These are phyloP conservation scores for Gallinago solitaria DNA, from an alignment of 2,797 vertebrate species.

Conservation along the genomic window DNA sequence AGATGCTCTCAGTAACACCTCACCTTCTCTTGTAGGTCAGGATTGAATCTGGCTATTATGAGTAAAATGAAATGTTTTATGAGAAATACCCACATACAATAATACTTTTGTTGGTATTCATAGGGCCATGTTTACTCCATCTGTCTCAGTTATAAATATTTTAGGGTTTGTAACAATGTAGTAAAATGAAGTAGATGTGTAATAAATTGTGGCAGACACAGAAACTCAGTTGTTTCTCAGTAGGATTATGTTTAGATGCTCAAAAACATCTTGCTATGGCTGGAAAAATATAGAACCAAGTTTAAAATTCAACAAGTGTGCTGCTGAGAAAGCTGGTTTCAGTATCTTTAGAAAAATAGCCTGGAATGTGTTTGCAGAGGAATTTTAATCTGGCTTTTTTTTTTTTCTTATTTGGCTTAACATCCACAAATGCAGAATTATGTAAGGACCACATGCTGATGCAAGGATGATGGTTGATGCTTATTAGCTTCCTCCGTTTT, in stretches of 20 bases:
- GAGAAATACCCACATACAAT: not conserved
- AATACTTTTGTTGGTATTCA: conserved; percentile 24
- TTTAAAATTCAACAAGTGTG: not conserved
- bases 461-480: not conserved
- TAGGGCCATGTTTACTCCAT: not conserved
- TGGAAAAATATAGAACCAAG: conserved; percentile 1
- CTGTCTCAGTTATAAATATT: conserved; percentile 45
- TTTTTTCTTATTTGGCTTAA: not conserved
- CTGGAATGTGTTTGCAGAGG: not conserved
- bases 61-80: not conserved
- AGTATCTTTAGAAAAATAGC: not conserved
- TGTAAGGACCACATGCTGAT: not conserved
- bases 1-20: not conserved
- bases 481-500: not conserved
- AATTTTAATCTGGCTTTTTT: not conserved
- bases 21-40: not conserved
- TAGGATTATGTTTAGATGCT: conserved; percentile 6
- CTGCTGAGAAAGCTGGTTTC: not conserved
- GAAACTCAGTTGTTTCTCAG: not conserved
- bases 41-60: not conserved
- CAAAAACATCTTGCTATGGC: not conserved
- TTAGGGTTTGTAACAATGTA: not conserved
- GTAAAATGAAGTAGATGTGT: conserved; percentile 6
- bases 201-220: conserved; percentile 5
- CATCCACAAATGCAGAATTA: not conserved